A percentile compares a stretch with the other conserved stretches of the same genome.
phyloP scores from a whole-genome alignment of 2,888 invertebrate species.

The Leucozona laternaria region DNA sequence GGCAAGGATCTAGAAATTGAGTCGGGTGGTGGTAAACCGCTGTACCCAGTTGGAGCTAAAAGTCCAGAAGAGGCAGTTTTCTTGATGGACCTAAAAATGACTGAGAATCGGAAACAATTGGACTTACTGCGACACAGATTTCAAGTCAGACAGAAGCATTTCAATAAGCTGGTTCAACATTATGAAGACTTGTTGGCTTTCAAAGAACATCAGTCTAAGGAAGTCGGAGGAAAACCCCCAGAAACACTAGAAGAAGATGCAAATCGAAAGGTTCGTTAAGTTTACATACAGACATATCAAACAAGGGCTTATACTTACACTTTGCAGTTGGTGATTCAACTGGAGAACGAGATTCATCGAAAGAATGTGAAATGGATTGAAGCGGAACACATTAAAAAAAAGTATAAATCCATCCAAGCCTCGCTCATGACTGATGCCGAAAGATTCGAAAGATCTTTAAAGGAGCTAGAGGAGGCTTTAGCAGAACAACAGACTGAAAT shows the following conservation, averaged over 20 bases:
- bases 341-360: slow-evolving; percentile 93
- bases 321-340: slow-evolving; percentile 86
- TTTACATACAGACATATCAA: not conserved
- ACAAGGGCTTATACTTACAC: not conserved
- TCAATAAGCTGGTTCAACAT: slow-evolving; percentile 86
- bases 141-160: slow-evolving; percentile 86
- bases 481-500: slow-evolving; percentile 89
- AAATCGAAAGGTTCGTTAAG: slow-evolving; percentile 86
- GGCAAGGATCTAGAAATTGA: slow-evolving; percentile 79
- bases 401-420: slow-evolving; percentile 89
- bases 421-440: slow-evolving; percentile 89
- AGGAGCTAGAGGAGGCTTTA: slow-evolving; percentile 88
- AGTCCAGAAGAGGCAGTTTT: slow-evolving; percentile 84
- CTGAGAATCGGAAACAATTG: slow-evolving; percentile 88
- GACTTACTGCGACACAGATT: slow-evolving; percentile 90
- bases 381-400: slow-evolving; percentile 90
- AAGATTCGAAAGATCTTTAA: slow-evolving; percentile 89
- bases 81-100: slow-evolving; percentile 88
- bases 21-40: slow-evolving; percentile 81
- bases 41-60: slow-evolving; percentile 84
- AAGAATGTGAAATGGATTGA: slow-evolving; percentile 92
- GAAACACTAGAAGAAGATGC: slow-evolving; percentile 85
- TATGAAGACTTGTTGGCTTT: slow-evolving; percentile 87
- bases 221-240: slow-evolving; percentile 82
- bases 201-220: slow-evolving; percentile 84